A percentile compares a stretch with the other conserved stretches of the same genome.
Evolutionary conservation across 2,888 invertebrate species (phyloP).

Genomic region (Desoria tigrina): DNA sequence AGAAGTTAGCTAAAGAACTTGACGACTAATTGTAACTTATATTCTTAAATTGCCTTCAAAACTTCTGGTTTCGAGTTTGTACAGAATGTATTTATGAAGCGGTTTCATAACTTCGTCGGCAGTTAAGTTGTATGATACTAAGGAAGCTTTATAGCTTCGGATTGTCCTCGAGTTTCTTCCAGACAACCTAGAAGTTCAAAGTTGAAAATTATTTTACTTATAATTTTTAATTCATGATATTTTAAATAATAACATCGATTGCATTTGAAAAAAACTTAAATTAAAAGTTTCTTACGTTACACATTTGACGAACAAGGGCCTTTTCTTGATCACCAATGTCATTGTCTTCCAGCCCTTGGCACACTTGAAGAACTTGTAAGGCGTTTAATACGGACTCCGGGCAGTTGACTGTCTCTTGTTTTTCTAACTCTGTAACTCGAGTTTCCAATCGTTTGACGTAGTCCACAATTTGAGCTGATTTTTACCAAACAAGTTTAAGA

Average conservation of each 20-base stretch:
- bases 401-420: conserved; percentile 57
- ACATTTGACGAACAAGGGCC: conserved; percentile 91
- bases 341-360: conserved; percentile 63
- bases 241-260: conserved; percentile 9
- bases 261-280: not conserved
- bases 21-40: too few relatives aligned
- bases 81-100: not conserved
- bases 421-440: conserved; percentile 66
- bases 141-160: conserved; percentile 43
- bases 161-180: conserved; percentile 80
- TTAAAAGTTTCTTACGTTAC: conserved; percentile 68
- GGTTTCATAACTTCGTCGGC: not conserved
- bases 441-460: conserved; percentile 88
- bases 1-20: too few relatives aligned
- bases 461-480: conserved; percentile 79
- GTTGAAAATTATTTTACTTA: too few relatives aligned
- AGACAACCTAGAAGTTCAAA: conserved; percentile 69
- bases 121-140: not conserved
- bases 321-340: conserved; percentile 76
- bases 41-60: too few relatives aligned
- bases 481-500: conserved; percentile 1
- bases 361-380: conserved; percentile 84
- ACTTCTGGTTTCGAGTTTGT: not conserved
- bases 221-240: too few relatives aligned
- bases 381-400: conserved; percentile 93